Conservation (phyloP, 2,797 vertebrate genomes). For the Artibeus lituratus region DNA sequence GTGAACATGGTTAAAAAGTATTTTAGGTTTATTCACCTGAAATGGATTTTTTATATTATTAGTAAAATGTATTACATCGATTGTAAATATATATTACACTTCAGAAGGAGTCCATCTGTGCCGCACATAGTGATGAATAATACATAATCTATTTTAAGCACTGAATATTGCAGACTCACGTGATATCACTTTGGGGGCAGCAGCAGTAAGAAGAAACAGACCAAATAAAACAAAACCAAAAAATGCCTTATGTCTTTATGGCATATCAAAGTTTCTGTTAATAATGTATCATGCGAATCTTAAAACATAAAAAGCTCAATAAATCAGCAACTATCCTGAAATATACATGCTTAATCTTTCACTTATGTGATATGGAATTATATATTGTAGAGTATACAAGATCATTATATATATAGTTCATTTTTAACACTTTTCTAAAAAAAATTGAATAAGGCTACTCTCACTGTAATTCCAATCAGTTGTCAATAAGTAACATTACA, state of each 20-base stretch:
- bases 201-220: neutral
- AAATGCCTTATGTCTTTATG: neutral
- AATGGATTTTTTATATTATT: neutral
- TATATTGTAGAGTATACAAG: neutral
- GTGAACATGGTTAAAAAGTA: neutral
- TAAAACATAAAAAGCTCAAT: neutral
- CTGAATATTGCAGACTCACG: neutral
- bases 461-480: neutral
- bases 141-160: neutral
- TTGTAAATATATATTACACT: neutral
- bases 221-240: neutral
- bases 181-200: neutral
- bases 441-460: neutral
- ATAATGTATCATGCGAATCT: neutral
- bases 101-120: neutral
- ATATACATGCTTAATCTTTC: neutral
- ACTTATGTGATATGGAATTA: neutral
- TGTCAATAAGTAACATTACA: neutral
- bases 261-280: neutral
- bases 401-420: neutral
- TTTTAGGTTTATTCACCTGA: neutral
- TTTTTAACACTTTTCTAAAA: neutral
- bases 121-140: neutral
- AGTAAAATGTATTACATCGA: neutral
- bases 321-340: neutral